These are phyloP conservation scores for Drosophila merina DNA, from an alignment of 2,888 invertebrate genomes.

Conservation along the genomic window DNA sequence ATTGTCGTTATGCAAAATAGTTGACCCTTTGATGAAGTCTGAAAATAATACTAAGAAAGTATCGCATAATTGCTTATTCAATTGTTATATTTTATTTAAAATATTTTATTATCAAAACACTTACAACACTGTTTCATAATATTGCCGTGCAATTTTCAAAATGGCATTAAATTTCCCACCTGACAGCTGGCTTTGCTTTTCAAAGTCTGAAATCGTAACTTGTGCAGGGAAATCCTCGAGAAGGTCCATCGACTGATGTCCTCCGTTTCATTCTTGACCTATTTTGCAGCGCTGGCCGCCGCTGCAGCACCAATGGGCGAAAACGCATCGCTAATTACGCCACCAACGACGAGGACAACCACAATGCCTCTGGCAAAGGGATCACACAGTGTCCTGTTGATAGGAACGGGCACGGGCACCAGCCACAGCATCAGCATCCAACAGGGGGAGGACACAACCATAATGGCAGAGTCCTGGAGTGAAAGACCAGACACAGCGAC, in stretches of 20 bases:
- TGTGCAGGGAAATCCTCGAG: slow-evolving; percentile 6
- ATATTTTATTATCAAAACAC: background rate
- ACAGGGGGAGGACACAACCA: slow-evolving; percentile 27
- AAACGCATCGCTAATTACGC: slow-evolving; percentile 61
- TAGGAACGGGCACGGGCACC: background rate
- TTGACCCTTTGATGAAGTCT: background rate
- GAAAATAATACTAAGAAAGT: background rate
- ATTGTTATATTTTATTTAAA: background rate
- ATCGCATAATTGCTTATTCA: background rate
- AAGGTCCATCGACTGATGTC: slow-evolving; percentile 36
- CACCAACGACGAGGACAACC: slow-evolving; percentile 31
- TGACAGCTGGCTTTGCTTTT: slow-evolving; percentile 4
- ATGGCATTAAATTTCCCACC: background rate
- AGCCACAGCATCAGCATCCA: background rate
- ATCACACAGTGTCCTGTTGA: slow-evolving; percentile 34
- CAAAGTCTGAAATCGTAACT: slow-evolving; percentile 3
- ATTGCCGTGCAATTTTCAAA: background rate
- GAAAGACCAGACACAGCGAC: slow-evolving; percentile 75
- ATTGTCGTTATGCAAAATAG: slow-evolving; percentile 3
- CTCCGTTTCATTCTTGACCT: slow-evolving; percentile 58
- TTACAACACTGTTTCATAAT: background rate
- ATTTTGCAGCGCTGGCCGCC: slow-evolving; percentile 75
- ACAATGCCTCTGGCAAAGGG: slow-evolving; percentile 32
- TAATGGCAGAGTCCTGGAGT: slow-evolving; percentile 58
- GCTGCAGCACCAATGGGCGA: slow-evolving; percentile 54